Evolutionary conservation across 2,113 vertebrate genomes (phyloP).

Genomic region (Corynorhinus townsendii): DNA sequence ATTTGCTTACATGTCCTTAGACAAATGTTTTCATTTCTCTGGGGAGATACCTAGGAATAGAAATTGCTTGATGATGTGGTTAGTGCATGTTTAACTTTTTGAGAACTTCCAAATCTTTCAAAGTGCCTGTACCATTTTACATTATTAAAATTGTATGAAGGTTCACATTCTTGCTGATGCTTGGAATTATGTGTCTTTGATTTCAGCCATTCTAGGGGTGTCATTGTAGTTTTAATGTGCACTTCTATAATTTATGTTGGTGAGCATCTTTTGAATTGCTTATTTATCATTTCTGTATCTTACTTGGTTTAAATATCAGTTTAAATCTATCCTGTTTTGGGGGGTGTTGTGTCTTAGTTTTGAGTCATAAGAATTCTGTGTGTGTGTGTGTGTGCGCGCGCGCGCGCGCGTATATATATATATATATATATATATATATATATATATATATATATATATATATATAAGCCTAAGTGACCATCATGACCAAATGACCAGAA

Average conservation of each 20-base stretch:
- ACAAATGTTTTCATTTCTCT: neutral
- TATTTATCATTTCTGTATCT: neutral
- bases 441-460: neutral
- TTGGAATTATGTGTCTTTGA: neutral
- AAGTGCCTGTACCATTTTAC: neutral
- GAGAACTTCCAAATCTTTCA: neutral
- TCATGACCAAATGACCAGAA: too few species aligned
- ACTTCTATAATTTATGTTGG: neutral
- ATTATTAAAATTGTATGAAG: neutral
- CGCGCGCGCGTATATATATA: too few species aligned
- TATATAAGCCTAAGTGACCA: too few species aligned
- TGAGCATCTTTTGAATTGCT: neutral
- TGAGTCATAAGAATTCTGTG: neutral
- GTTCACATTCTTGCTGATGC: neutral
- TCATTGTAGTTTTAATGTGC: neutral
- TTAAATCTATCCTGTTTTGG: neutral
- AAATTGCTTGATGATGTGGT: neutral
- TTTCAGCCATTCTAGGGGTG: neutral
- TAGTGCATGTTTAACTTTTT: neutral
- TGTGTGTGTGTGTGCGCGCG: too few species aligned
- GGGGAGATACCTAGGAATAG: neutral
- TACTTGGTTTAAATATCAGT: neutral
- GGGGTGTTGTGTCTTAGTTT: neutral
- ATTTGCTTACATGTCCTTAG: neutral
- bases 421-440: neutral